These are phyloP conservation scores for Acrossocheilus fasciatus DNA, from an alignment of 2,797 vertebrate genomes.

Conservation along the genomic window DNA sequence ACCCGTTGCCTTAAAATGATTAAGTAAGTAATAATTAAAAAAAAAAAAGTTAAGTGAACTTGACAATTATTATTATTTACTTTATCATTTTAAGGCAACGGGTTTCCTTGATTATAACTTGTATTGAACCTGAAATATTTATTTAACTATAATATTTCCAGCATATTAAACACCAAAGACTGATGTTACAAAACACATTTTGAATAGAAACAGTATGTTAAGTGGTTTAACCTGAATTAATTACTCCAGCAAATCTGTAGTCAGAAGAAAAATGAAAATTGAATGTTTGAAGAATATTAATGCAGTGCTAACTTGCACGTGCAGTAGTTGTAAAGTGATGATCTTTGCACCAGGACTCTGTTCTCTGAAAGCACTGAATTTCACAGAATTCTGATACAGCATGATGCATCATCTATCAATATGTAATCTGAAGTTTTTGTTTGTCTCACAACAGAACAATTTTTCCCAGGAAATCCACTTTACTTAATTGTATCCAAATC, in stretches of 20 bases:
- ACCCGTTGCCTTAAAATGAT: too few species aligned
- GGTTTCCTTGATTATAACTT: not conserved
- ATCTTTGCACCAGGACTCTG: not conserved
- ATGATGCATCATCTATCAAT: slow-evolving; percentile 9
- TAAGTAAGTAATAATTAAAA: too few species aligned
- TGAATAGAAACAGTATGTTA: not conserved
- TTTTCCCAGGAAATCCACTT: not conserved
- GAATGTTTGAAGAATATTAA: not conserved
- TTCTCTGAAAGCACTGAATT: not conserved
- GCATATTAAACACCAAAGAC: not conserved
- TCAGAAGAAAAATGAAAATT: not conserved
- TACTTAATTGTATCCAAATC: not conserved
- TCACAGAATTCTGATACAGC: slow-evolving; percentile 1
- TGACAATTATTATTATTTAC: too few species aligned
- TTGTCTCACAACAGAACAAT: not conserved
- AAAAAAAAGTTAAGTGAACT: too few species aligned
- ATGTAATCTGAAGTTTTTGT: slow-evolving; percentile 12
- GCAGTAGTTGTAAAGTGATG: not conserved
- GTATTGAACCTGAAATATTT: not conserved
- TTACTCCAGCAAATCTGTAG: not conserved
- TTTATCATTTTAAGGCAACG: too few species aligned
- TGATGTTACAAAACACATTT: not conserved
- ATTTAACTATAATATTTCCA: not conserved
- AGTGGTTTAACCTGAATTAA: not conserved
- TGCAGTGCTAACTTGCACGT: not conserved